A percentile compares a stretch with the other conserved stretches of the same genome.
phyloP scores from a whole-genome alignment of 2,797 vertebrate genomes.

The Babyrousa celebensis region DNA sequence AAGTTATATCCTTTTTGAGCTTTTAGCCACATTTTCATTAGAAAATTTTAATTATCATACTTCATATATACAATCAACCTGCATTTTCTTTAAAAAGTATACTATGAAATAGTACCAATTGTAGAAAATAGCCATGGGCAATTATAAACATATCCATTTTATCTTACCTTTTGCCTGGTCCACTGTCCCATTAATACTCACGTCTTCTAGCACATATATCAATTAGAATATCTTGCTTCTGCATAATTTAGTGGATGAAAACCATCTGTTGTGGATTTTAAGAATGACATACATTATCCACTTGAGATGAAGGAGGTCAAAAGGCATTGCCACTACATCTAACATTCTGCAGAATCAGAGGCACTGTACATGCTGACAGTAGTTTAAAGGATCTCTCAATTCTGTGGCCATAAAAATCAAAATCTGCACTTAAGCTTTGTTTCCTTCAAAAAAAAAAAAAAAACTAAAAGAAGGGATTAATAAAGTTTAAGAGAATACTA shows the following conservation, averaged over 20 bases:
- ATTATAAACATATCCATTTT: slow-evolving; percentile 65
- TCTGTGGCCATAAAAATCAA: slow-evolving; percentile 85
- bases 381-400: slow-evolving; percentile 86
- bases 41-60: slow-evolving; percentile 65
- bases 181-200: slow-evolving; percentile 39
- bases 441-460: slow-evolving; percentile 88
- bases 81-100: slow-evolving; percentile 72
- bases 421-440: slow-evolving; percentile 79
- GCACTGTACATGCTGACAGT: slow-evolving; percentile 86
- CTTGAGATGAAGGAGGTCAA: background rate
- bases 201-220: slow-evolving; percentile 34
- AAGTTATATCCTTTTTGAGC: slow-evolving; percentile 19
- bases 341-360: slow-evolving; percentile 81
- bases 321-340: slow-evolving; percentile 82
- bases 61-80: slow-evolving; percentile 59
- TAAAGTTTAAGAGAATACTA: slow-evolving; percentile 89
- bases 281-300: slow-evolving; percentile 48
- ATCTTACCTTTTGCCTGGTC: slow-evolving; percentile 72
- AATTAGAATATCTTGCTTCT: slow-evolving; percentile 60
- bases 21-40: slow-evolving; percentile 64
- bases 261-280: slow-evolving; percentile 39
- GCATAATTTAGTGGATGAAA: slow-evolving; percentile 73
- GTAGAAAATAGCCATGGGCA: slow-evolving; percentile 59
- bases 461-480: slow-evolving; percentile 88
- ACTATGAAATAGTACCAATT: slow-evolving; percentile 72